Conservation (phyloP, 2,113 vertebrate genomes). For the Vombatus ursinus region DNA sequence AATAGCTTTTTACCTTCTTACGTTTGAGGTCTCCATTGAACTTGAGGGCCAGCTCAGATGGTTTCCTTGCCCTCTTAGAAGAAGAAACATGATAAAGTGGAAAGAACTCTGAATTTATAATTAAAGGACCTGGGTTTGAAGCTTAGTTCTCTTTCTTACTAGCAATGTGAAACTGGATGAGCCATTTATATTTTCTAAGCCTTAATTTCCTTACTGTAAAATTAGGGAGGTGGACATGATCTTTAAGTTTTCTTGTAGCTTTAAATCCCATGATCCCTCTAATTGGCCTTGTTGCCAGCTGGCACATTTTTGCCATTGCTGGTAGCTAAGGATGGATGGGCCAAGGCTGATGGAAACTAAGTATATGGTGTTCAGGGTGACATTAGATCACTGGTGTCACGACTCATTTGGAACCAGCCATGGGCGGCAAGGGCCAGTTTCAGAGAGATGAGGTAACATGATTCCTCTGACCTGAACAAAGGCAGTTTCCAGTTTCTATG, state of each 20-base stretch:
- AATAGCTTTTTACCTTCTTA: neutral
- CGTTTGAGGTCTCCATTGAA: neutral
- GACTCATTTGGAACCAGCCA: neutral
- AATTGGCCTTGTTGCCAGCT: neutral
- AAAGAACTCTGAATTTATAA: neutral
- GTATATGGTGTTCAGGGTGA: neutral
- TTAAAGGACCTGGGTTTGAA: neutral
- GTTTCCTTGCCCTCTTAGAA: neutral
- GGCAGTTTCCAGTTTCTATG: conserved; percentile 26
- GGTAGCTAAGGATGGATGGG: neutral
- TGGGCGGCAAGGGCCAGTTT: neutral
- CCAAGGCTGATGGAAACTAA: conserved; percentile 26
- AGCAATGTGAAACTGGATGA: neutral
- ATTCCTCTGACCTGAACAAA: neutral
- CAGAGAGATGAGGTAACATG: neutral
- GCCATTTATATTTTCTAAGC: neutral
- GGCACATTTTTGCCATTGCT: neutral
- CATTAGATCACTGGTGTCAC: fast-evolving
- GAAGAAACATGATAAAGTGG: neutral
- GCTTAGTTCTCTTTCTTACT: neutral
- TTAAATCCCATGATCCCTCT: neutral
- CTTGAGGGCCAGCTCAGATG: neutral
- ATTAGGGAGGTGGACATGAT: neutral
- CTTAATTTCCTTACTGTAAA: neutral
- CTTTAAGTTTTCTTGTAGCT: neutral